Evolutionary conservation across 2,113 vertebrate species (phyloP), one percentile per base, ranked within the genome.

Genomic region (Limanda limanda): DNA sequence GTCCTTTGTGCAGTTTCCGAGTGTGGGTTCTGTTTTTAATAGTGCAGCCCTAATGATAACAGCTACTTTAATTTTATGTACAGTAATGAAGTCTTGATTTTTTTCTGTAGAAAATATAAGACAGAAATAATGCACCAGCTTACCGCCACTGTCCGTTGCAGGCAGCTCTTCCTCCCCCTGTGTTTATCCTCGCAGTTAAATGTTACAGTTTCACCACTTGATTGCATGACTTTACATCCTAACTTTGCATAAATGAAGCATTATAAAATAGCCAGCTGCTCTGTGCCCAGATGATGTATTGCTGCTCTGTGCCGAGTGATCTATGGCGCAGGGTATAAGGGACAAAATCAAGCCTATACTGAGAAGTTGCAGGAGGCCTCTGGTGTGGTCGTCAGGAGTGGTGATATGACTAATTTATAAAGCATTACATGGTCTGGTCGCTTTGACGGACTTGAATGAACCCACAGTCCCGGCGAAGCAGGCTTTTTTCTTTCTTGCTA

Each of bases 131-230:
- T 20, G 48, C 18, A 51, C 17, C 48, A 54, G 18, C 21, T 56
- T 56, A 51, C 47, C 24, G 54, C 47, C 40, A 47, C 62, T 63
- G 40, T 64, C 35, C 42, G 60, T 2, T 4, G 8, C 20, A 48
- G 45, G 45, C 14, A 48, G 45, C 4, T 23, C 13, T 2, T 23
- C 21, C 15, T 3, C 14, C 21, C 20, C 35, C 6, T 47, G 15
- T 64, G 37, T 63, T 25, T 54, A 51, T 51, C 18, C 47, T 18
- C 8, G 37, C 13, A 62, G 62, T 47, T 25, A 64, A 64, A 64
- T 65, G 17, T 20, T n/a, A 13, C 24, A 27, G 23, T 45, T 23
- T 23, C 7, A 17, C 12, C 37, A 23, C 21, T 47, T 64, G 13
- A 47, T 24, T 47, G 8, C 37, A 24, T 17, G 21, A 18, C 13